phyloP scores from a whole-genome alignment of 2,797 vertebrate genomes.

The Danio kyathit region DNA sequence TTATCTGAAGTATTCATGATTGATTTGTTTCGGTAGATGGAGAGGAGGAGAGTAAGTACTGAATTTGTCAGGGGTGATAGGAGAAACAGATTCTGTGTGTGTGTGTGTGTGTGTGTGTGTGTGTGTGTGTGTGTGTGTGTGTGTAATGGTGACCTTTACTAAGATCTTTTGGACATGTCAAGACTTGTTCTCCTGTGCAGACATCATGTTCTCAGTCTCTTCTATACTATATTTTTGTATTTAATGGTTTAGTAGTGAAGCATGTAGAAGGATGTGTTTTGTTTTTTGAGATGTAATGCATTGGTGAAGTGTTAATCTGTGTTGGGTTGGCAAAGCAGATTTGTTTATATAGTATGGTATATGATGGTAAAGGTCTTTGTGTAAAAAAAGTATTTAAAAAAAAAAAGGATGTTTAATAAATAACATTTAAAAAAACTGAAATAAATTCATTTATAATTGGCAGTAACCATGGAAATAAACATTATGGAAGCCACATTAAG shows the following conservation, averaged over 20 bases:
- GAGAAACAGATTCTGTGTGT: background rate
- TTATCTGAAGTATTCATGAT: constrained; percentile 40
- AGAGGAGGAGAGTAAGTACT: constrained; percentile 9
- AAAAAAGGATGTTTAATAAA: background rate
- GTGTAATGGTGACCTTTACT: constrained; percentile 14
- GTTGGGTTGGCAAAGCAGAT: background rate
- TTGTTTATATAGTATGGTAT: too few species aligned
- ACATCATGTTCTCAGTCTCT: background rate
- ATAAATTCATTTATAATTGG: too few species aligned
- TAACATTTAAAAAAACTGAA: too few species aligned
- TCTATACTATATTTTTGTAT: constrained; percentile 1
- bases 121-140: background rate
- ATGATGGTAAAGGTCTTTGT: too few species aligned
- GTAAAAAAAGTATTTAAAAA: background rate
- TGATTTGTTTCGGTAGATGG: constrained; percentile 28
- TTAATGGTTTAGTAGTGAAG: background rate
- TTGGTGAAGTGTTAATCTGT: background rate
- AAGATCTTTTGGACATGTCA: constrained; percentile 46
- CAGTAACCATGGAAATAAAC: too few species aligned
- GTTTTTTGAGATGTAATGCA: background rate
- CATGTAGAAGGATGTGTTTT: background rate
- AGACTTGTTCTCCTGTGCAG: constrained; percentile 38
- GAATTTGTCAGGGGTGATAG: background rate
- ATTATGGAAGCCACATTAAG: too few species aligned
- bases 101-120: background rate